Evolutionary conservation across 2,888 invertebrate species (phyloP).

Genomic region (Endomychus coccineus): DNA sequence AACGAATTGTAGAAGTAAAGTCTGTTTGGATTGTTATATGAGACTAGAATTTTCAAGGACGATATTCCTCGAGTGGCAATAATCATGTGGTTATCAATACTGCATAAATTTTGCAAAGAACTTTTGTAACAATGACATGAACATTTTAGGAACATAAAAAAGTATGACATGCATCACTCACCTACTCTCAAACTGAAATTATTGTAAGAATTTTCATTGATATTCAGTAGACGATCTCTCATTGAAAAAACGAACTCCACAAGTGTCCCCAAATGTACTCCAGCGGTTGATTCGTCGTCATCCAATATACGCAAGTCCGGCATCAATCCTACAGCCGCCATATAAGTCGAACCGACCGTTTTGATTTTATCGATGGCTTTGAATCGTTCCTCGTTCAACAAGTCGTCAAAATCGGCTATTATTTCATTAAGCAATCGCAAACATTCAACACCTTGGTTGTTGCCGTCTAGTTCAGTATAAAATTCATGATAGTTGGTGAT

Average conservation of each 20-base stretch:
- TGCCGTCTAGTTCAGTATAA: conserved; percentile 86
- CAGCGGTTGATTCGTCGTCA: conserved; percentile 58
- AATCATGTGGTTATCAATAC: too few relatives aligned
- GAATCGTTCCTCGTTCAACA: conserved; percentile 78
- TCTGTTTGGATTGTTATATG: too few relatives aligned
- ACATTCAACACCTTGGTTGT: conserved; percentile 88
- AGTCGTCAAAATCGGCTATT: conserved; percentile 90
- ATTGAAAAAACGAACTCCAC: conserved; percentile 87
- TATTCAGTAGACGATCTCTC: conserved; percentile 75
- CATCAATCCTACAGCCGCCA: conserved; percentile 86
- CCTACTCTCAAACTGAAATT: conserved; percentile 87
- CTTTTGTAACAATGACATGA: too few relatives aligned
- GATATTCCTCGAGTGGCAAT: too few relatives aligned
- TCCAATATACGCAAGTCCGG: conserved; percentile 69
- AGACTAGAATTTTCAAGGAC: too few relatives aligned
- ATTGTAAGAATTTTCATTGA: conserved; percentile 88
- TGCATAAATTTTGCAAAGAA: too few relatives aligned
- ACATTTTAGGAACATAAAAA: too few relatives aligned
- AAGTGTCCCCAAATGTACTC: conserved; percentile 66
- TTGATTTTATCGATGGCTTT: conserved; percentile 87
- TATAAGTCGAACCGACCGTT: conserved; percentile 88
- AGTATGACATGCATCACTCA: conserved; percentile 44
- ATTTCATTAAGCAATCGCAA: conserved; percentile 83
- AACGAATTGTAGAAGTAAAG: too few relatives aligned
- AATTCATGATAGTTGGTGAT: conserved; percentile 93